phyloP scores from a whole-genome alignment of 2,888 invertebrate species.

The Cremastinae sp. region DNA sequence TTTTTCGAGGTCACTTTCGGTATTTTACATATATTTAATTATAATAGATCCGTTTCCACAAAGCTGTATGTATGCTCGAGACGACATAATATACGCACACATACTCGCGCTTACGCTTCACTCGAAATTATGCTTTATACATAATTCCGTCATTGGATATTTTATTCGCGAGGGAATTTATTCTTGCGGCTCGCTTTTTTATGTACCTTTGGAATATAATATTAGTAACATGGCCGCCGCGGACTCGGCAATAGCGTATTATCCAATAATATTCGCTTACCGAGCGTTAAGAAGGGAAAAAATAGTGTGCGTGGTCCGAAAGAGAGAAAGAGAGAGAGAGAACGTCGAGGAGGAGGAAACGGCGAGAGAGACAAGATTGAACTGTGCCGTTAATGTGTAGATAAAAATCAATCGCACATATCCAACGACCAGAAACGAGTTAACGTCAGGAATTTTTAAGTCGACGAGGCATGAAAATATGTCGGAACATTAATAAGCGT shows the following conservation, averaged over 20 bases:
- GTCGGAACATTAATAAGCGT: conserved; percentile 64
- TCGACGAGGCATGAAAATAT: conserved; percentile 66
- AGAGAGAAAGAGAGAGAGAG: conserved; percentile 13
- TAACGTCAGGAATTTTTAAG: conserved; percentile 71
- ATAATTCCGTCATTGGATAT: conserved; percentile 18
- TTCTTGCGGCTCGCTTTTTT: conserved; percentile 13
- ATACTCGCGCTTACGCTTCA: not conserved
- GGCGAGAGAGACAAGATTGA: conserved; percentile 38
- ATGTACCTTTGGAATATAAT: conserved; percentile 44
- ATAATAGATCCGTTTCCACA: conserved; percentile 13
- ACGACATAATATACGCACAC: not conserved
- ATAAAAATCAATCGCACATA: conserved; percentile 74
- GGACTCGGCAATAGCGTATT: conserved; percentile 30
- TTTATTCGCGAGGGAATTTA: conserved; percentile 37
- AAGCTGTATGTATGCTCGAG: conserved; percentile 10
- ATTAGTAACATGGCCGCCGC: conserved; percentile 39
- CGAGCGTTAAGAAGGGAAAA: conserved; percentile 27
- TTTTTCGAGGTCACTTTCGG: conserved; percentile 51
- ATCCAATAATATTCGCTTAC: conserved; percentile 54
- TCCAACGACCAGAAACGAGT: conserved; percentile 69
- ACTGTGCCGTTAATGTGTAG: conserved; percentile 59
- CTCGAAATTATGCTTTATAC: conserved; percentile 20
- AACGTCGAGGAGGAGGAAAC: conserved; percentile 12
- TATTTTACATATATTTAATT: conserved; percentile 48
- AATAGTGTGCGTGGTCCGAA: not conserved